phyloP scores from a whole-genome alignment of 1,140 invertebrate species.

The Apis cerana region DNA sequence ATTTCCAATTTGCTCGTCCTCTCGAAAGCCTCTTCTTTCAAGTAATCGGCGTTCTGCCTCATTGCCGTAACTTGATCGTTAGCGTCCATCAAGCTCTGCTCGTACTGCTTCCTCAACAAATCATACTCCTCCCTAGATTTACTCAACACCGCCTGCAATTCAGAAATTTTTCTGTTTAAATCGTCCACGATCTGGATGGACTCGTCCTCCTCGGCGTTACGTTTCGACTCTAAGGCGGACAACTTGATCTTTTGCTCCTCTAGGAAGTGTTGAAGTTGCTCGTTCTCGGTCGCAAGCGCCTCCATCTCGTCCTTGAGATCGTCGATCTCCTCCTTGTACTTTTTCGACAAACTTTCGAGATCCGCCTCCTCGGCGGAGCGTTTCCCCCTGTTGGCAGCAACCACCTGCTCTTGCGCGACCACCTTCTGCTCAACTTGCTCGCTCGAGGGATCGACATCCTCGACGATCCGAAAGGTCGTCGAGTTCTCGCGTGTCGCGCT shows the following conservation, averaged over 20 bases:
- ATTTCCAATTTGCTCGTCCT: constrained; percentile 39
- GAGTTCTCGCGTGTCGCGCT: no score
- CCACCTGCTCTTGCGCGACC: neutral
- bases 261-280: constrained; percentile 86
- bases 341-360: constrained; percentile 51
- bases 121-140: constrained; percentile 70
- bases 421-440: neutral
- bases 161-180: constrained; percentile 55
- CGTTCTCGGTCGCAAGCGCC: constrained; percentile 86
- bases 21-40: constrained; percentile 62
- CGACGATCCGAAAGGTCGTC: neutral
- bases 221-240: constrained; percentile 66
- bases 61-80: constrained; percentile 70
- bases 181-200: constrained; percentile 61
- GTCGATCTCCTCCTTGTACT: constrained; percentile 75
- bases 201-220: constrained; percentile 57
- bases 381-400: constrained; percentile 1
- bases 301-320: constrained; percentile 82
- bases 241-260: constrained; percentile 81
- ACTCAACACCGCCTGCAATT: constrained; percentile 61
- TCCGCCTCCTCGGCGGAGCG: constrained; percentile 21
- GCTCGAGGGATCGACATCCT: neutral
- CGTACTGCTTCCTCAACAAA: constrained; percentile 67
- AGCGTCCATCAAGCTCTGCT: constrained; percentile 70
- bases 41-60: constrained; percentile 63